Evolutionary conservation across 2,888 invertebrate species (phyloP).

Genomic region (Synanthedon andrenaeformis): DNA sequence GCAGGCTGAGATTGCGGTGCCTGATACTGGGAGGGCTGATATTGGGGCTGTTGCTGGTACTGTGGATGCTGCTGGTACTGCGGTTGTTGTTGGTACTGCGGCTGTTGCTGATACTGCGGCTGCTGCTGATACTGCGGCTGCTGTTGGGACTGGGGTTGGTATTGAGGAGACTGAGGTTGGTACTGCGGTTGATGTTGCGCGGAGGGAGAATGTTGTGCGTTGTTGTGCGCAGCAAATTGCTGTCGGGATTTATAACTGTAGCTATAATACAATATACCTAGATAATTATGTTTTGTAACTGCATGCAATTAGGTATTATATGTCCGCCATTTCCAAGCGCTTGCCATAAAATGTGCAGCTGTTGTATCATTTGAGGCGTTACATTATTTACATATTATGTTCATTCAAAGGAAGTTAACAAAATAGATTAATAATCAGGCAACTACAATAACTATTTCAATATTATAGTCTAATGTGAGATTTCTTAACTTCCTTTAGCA

Average conservation of each 20-base stretch:
- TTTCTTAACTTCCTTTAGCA: background rate
- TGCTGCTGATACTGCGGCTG: background rate
- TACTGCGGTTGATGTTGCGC: conserved; percentile 18
- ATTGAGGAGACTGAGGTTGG: background rate
- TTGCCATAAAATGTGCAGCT: conserved; percentile 40
- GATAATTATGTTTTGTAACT: conserved; percentile 9
- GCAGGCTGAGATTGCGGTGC: conserved; percentile 31
- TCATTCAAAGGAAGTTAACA: background rate
- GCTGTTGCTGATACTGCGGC: background rate
- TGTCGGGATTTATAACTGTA: conserved; percentile 22
- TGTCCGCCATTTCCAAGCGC: conserved; percentile 35
- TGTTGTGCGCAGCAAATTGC: conserved; percentile 61
- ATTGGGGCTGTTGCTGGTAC: conserved; percentile 12
- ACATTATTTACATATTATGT: background rate
- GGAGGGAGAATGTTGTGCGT: conserved; percentile 57
- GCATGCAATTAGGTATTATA: conserved; percentile 33
- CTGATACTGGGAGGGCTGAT: conserved; percentile 17
- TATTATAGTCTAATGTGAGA: background rate
- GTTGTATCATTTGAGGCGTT: conserved; percentile 20
- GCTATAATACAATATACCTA: conserved; percentile 3
- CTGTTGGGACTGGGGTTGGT: background rate
- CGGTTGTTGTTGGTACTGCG: conserved; percentile 3
- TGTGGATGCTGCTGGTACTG: conserved; percentile 13
- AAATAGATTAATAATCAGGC: background rate
- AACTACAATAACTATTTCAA: no score